A percentile compares a stretch with the other conserved stretches of the same genome.
These are phyloP conservation scores for Delichon dasypus DNA, from an alignment of 2,797 vertebrate species.

Conservation along the genomic window DNA sequence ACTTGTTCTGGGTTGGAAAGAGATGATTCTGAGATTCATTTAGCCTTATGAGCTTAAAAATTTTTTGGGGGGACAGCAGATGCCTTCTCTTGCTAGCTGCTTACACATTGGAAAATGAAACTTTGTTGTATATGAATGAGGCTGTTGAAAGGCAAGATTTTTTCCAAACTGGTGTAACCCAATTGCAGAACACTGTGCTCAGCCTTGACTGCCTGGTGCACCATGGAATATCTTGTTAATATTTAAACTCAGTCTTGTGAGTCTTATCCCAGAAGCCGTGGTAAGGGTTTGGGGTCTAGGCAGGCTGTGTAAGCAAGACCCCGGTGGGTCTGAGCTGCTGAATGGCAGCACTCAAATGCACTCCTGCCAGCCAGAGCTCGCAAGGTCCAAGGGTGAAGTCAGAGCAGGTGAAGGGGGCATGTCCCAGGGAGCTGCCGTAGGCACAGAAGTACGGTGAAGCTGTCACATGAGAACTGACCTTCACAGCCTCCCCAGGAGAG, in stretches of 20 bases:
- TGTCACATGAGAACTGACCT: neutral
- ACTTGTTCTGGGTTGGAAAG: neutral
- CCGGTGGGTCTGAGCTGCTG: neutral
- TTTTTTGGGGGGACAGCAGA: neutral
- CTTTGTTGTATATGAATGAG: neutral
- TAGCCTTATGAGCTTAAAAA: neutral
- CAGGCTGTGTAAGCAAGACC: neutral
- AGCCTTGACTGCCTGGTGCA: neutral
- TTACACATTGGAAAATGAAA: neutral
- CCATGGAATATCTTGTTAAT: neutral
- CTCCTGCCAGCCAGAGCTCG: neutral
- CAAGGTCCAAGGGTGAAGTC: neutral
- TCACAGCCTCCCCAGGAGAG: neutral
- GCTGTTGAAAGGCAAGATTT: neutral
- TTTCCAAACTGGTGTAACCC: neutral
- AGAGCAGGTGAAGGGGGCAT: neutral
- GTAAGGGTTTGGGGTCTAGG: neutral
- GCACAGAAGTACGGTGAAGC: neutral
- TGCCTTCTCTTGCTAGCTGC: neutral
- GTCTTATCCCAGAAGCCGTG: neutral
- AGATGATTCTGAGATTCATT: neutral
- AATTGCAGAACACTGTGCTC: neutral
- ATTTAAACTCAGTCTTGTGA: constrained; percentile 27
- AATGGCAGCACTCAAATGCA: rapidly evolving
- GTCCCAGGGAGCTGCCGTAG: neutral